Evolutionary conservation across 2,888 invertebrate genomes (phyloP).

Genomic region (Scaptomyza caliginosa): DNA sequence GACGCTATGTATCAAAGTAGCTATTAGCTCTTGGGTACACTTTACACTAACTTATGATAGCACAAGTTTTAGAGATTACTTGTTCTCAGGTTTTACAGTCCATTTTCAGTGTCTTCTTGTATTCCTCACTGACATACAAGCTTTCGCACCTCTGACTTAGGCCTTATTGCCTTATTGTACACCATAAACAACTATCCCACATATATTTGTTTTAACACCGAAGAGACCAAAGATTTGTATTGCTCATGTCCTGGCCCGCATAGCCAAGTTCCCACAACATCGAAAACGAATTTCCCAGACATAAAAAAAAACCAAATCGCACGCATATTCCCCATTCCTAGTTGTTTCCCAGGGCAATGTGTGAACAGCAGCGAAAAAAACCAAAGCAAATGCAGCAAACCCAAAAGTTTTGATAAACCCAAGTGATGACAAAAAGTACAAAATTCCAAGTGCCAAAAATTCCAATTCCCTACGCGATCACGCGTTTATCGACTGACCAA

Average conservation of each 20-base stretch:
- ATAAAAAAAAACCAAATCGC: constrained; percentile 59
- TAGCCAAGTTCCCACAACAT: constrained; percentile 41
- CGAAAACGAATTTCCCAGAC: constrained; percentile 55
- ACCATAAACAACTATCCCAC: constrained; percentile 38
- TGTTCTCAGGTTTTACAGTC: background rate
- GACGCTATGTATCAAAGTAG: constrained; percentile 9
- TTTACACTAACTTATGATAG: constrained; percentile 58
- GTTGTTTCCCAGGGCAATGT: constrained; percentile 55
- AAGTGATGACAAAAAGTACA: constrained; percentile 62
- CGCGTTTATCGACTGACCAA: constrained; percentile 35
- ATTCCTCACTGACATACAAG: constrained; percentile 5
- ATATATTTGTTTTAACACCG: constrained; percentile 5
- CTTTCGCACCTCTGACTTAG: constrained; percentile 20
- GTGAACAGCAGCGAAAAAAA: constrained; percentile 41
- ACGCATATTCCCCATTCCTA: constrained; percentile 39
- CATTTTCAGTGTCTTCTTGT: background rate
- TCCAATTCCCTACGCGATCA: constrained; percentile 50
- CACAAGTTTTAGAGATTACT: constrained; percentile 15
- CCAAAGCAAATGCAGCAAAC: constrained; percentile 53
- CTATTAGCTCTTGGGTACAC: constrained; percentile 56
- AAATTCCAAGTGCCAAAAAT: constrained; percentile 67
- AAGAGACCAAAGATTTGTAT: constrained; percentile 37
- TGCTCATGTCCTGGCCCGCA: constrained; percentile 59
- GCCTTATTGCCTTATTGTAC: constrained; percentile 5
- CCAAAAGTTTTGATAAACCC: constrained; percentile 78